Conservation (phyloP, 2,797 vertebrate genomes). For the Gallinago stenura region DNA sequence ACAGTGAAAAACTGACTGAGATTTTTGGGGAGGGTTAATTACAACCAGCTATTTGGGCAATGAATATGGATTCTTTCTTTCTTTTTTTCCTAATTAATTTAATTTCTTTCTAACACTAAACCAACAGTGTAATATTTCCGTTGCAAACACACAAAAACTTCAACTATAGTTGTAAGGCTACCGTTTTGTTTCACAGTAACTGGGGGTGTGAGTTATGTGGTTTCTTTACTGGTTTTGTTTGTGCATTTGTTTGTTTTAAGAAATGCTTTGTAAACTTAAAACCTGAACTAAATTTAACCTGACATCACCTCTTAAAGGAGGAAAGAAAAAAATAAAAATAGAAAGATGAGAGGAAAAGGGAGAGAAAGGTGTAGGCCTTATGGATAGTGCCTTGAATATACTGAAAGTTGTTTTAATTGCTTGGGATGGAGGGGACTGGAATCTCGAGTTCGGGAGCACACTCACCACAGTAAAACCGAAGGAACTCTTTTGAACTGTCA, state of each 20-base stretch:
- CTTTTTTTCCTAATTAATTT: not conserved
- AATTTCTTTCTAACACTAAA: not conserved
- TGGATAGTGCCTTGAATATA: not conserved
- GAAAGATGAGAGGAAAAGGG: not conserved
- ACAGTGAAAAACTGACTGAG: not conserved
- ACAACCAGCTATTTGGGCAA: not conserved
- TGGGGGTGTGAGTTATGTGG: accelerated
- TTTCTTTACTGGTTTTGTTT: not conserved
- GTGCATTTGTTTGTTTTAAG: not conserved
- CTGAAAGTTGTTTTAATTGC: not conserved
- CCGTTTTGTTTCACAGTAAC: not conserved
- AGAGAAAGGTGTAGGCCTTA: not conserved
- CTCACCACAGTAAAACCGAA: not conserved
- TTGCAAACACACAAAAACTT: not conserved
- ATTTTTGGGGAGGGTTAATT: not conserved
- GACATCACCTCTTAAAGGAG: not conserved
- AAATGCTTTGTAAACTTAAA: not conserved
- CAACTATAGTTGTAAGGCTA: not conserved
- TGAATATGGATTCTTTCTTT: not conserved
- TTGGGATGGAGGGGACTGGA: not conserved
- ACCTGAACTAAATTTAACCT: not conserved
- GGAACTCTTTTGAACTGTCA: not conserved
- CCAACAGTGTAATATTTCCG: not conserved
- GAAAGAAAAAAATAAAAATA: not conserved
- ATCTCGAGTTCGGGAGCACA: not conserved